Evolutionary conservation across 2,113 vertebrate genomes (phyloP), one percentile per base, ranked within the genome.

Genomic region (Thryonomys swinderianus): DNA sequence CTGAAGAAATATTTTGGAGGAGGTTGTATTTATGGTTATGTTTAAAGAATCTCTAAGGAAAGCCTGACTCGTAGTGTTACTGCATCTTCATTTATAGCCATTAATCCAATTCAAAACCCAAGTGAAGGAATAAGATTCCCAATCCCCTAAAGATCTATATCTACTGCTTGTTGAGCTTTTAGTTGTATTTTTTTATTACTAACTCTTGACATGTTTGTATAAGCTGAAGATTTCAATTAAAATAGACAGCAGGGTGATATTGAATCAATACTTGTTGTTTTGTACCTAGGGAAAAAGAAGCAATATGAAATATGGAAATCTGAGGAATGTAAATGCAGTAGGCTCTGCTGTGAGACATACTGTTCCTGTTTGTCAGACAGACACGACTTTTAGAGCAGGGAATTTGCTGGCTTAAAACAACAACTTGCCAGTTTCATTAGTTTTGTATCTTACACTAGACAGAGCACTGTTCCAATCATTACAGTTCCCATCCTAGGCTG

Each of bases 391-490:
- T 97, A 93, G 89, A 98, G 96, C 93, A 98, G 84, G 96, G 97
- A 48, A 95, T 98, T 96, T 97, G 92, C 97, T 98, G 95, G 90
- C 97, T 98, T 97, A 98, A 97, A 96, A 96, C 95, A 79, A 96
- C 69, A 97, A 95, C 85, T 98, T 98, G 92, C 97, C 81, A 93
- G 90, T 98, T 96, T 98, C 94, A 95, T 96, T 97, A 88, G 87
- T 96, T 98, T 90, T 1, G 7, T 93, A 76, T 97, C 92, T 98
- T 97, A 95, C 32, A 67, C 88, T 97, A 97, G 96, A 95, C 94
- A 96, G 37, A 92, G 37, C 91, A 45, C 86, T 97, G 90, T 97
- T 98, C 87, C 94, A 85, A 88, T 98, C 97, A 98, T 96, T 97
- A 96, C 97, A 98, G 92, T 95, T 95, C 37, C 88, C 81, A 91